Base-by-base conservation (phyloP, 2,113 vertebrate species). In the Lycaon pictus region DNA sequence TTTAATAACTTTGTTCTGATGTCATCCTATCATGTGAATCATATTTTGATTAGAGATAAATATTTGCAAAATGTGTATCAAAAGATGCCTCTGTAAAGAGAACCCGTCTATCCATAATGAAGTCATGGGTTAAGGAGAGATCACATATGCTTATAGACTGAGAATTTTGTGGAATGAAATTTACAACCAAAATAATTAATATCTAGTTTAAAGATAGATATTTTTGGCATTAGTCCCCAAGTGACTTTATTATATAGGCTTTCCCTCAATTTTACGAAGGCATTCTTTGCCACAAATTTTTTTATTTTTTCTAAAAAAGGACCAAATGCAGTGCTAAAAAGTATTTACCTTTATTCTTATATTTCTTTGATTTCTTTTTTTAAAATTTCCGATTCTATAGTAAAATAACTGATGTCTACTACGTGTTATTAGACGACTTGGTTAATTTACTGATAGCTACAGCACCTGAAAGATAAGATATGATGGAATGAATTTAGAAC, bases 151-250 rank as follows among this genome's bases (percentile, higher is more conserved):
- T 94, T 58, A 77, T 43, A 84, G 60, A 62, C 48, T 79, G 23
- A 92, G 62, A 87, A 60, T 94, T 15, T 69, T 95, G 43, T 43
- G 88, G 95, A 97, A 93, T 87, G 32, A 93, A 95, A 94, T 95
- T 90, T 13, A 90, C 11, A 94, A 23, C 32, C 23, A 94, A 43
- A 92, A 86, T 53, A 88, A 88, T 65, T 69, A 93, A 58, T 87
- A 62, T 90, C 1, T n/a, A 58, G 13, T 76, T 93, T 74, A 88
- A 94, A 53, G 55, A 96, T 69, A 97, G 90, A 48, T 88, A 82
- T 82, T 85, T 60, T 5, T 37, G 27, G 11, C 5, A 77, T 81
- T 87, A 92, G 56, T 85, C 12, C 32, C 13, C 69, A 93, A 20
- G 43, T 84, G 37, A 72, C 22, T 62, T 83, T 53, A 51, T 65